Percentiles rank a stretch among this genome's conserved stretches.
phyloP scores from a whole-genome alignment of 2,888 invertebrate genomes.

The Cenopis cana region DNA sequence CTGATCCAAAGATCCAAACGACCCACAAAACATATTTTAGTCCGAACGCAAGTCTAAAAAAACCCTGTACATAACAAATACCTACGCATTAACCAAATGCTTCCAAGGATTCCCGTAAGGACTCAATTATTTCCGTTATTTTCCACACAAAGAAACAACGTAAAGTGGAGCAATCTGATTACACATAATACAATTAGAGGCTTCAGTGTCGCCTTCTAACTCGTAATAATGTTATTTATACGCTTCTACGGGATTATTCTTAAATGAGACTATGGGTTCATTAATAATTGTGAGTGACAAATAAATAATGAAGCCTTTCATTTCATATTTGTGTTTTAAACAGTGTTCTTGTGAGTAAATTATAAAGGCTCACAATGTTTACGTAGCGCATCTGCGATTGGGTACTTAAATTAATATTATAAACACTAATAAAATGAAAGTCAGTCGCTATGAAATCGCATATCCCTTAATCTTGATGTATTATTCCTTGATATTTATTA shows the following conservation, averaged over 20 bases:
- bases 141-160: conserved; percentile 38
- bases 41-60: too few species aligned
- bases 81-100: neutral
- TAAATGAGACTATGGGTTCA: conserved; percentile 6
- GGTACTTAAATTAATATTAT: neutral
- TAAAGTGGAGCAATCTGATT: conserved; percentile 39
- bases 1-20: too few species aligned
- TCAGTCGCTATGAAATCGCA: neutral
- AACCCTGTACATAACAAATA: too few species aligned
- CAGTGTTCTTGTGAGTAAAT: neutral
- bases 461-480: neutral
- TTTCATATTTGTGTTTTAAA: neutral
- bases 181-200: conserved; percentile 37
- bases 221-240: conserved; percentile 31
- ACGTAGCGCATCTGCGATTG: neutral
- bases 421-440: neutral
- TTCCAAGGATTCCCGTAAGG: conserved; percentile 8
- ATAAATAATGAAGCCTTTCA: neutral
- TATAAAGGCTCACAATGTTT: neutral
- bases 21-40: neutral
- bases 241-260: conserved; percentile 30
- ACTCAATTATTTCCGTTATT: conserved; percentile 29
- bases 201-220: conserved; percentile 28
- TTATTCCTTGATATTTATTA: too few species aligned
- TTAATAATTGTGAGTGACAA: neutral